Evolutionary conservation across 1,140 invertebrate genomes (phyloP).

Genomic region (Apolygus lucorum): DNA sequence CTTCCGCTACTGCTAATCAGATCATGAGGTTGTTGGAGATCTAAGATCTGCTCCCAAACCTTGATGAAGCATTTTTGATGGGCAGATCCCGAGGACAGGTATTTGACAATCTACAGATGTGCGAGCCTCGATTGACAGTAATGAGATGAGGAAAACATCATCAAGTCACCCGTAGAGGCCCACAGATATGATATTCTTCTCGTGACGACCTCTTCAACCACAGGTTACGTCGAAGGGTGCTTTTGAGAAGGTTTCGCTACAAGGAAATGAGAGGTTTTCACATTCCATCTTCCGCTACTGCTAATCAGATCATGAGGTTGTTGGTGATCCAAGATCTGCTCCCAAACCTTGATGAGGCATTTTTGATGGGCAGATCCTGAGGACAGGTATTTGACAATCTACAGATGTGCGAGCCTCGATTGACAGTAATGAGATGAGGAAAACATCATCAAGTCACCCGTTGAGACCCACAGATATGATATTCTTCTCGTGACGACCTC

Average conservation of each 20-base stretch:
- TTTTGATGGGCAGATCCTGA: background rate
- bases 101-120: background rate
- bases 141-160: background rate
- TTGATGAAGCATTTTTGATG: background rate
- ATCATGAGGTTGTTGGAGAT: background rate
- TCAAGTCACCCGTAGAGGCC: background rate
- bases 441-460: background rate
- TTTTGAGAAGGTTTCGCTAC: constrained; percentile 16
- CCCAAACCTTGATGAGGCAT: background rate
- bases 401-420: background rate
- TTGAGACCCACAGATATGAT: background rate
- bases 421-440: background rate
- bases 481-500: constrained; percentile 1
- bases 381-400: background rate
- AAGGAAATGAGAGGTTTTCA: no score
- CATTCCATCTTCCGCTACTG: background rate
- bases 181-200: constrained; percentile 1
- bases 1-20: no score
- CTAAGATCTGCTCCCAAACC: background rate
- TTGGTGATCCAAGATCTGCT: no score
- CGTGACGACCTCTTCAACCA: background rate
- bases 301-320: no score
- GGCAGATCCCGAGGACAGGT: background rate
- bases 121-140: background rate
- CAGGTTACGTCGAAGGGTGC: background rate